phyloP scores from a whole-genome alignment of 92 coral and sea anemone species.

The Parazoanthus darwini region DNA sequence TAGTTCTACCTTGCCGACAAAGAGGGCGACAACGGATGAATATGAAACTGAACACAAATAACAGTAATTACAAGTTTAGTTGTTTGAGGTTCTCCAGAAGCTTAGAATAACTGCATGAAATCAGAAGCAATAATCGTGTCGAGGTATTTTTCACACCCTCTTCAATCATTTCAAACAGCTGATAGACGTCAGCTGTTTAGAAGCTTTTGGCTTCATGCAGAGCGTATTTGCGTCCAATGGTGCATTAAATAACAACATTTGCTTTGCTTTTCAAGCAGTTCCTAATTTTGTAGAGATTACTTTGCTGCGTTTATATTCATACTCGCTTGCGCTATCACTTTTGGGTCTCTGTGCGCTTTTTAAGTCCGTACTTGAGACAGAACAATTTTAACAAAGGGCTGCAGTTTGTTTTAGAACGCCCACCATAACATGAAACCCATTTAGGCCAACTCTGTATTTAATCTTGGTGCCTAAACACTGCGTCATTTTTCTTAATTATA shows the following conservation, averaged over 20 bases:
- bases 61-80: not conserved
- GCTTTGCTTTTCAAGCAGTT: constrained; percentile 6
- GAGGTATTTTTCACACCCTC: not conserved
- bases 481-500: not conserved
- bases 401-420: not conserved
- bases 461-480: not conserved
- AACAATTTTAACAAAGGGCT: not conserved
- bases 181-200: not conserved
- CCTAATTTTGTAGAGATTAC: not conserved
- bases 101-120: not conserved
- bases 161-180: constrained; percentile 9
- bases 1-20: not conserved
- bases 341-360: not conserved
- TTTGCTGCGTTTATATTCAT: too few species aligned
- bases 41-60: not conserved
- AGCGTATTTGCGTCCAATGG: not conserved
- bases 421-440: not conserved
- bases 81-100: not conserved
- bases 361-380: too few species aligned
- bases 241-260: not conserved
- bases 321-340: too few species aligned
- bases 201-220: not conserved
- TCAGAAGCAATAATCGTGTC: not conserved
- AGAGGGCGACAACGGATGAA: not conserved
- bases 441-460: not conserved